A percentile compares a stretch with the other conserved stretches of the same genome.
phyloP scores from a whole-genome alignment of 1,140 invertebrate species.

The Zaprionus lachaisei region DNA sequence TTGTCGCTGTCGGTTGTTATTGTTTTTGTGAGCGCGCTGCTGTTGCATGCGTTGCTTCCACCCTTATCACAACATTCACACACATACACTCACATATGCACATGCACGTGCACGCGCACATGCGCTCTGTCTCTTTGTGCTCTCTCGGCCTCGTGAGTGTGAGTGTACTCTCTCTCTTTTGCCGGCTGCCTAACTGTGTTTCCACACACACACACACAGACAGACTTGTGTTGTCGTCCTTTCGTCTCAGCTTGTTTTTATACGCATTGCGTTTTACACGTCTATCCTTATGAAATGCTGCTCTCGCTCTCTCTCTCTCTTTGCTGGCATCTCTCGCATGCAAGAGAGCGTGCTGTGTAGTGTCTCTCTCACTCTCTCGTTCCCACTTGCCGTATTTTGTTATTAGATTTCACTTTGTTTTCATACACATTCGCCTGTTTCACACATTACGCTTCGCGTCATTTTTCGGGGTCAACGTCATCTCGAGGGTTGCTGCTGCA shows the following conservation, averaged over 20 bases:
- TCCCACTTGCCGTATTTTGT: conserved; percentile 57
- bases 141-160: conserved; percentile 21
- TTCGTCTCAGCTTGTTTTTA: conserved; percentile 71
- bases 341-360: neutral
- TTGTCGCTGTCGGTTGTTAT: conserved; percentile 35
- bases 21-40: conserved; percentile 37
- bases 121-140: conserved; percentile 54
- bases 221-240: conserved; percentile 63
- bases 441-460: conserved; percentile 80
- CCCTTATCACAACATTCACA: conserved; percentile 47
- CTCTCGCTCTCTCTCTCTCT: conserved; percentile 5
- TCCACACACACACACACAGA: neutral
- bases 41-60: conserved; percentile 52
- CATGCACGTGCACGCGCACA: conserved; percentile 45
- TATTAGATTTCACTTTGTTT: conserved; percentile 81
- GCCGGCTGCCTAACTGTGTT: conserved; percentile 55
- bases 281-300: conserved; percentile 64
- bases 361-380: conserved; percentile 42
- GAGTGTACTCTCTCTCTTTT: conserved; percentile 30
- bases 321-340: neutral
- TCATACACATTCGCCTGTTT: conserved; percentile 73
- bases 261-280: conserved; percentile 75
- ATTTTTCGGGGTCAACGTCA: conserved; percentile 83
- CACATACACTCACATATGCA: conserved; percentile 17
- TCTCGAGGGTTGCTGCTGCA: conserved; percentile 73